Percentiles rank a stretch among this genome's conserved stretches.
These are phyloP conservation scores for Anguilla pacifica DNA, from an alignment of 2,797 vertebrate species.

Conservation along the genomic window DNA sequence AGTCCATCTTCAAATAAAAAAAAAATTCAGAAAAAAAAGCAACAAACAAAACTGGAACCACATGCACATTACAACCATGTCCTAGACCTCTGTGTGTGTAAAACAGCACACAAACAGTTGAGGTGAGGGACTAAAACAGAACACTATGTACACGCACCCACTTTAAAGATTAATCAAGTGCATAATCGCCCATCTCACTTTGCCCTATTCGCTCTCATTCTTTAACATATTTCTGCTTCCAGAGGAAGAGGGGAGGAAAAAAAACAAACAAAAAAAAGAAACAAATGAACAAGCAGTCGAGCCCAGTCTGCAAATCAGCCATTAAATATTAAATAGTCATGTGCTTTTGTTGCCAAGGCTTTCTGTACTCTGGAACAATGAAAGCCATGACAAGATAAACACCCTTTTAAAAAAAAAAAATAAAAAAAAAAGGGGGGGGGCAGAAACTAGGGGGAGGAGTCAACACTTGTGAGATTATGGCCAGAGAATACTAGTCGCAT, in stretches of 20 bases:
- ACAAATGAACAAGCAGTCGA: not conserved
- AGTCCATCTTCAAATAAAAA: constrained; percentile 1
- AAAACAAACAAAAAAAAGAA: not conserved
- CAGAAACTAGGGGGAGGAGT: not conserved
- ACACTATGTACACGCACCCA: constrained; percentile 24
- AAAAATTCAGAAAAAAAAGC: not conserved
- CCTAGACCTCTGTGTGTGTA: not conserved
- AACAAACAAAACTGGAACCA: not conserved
- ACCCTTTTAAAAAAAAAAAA: not conserved
- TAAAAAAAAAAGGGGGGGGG: not conserved
- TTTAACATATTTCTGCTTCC: not conserved
- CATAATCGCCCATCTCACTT: constrained; percentile 22
- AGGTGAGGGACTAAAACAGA: not conserved
- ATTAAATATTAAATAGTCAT: not conserved
- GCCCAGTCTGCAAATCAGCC: not conserved
- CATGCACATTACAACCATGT: not conserved
- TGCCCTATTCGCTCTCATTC: not conserved
- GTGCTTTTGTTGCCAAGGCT: not conserved
- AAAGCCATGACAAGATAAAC: not conserved
- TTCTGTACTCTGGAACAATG: not conserved
- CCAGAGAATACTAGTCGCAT: not conserved
- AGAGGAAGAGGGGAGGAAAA: not conserved
- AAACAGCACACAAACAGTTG: not conserved
- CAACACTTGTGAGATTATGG: constrained; percentile 7
- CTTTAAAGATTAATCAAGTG: constrained; percentile 20